Conservation (phyloP, 1,140 invertebrate species). For the Dysdera silvatica region DNA sequence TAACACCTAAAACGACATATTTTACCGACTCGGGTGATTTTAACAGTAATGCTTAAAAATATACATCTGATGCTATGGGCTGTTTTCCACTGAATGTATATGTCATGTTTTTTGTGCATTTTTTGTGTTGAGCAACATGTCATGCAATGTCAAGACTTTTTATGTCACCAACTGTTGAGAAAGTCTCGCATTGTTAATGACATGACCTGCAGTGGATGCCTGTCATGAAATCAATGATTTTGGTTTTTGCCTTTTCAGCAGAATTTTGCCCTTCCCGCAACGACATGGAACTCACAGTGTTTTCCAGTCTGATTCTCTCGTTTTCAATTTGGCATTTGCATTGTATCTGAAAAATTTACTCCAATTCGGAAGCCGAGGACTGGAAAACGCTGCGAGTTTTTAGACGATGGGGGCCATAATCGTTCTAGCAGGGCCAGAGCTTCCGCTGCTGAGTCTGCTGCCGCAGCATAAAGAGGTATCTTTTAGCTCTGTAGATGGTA, state of each 20-base stretch:
- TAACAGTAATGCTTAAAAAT: no score
- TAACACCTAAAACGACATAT: no score
- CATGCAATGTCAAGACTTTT: no score
- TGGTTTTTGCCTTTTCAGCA: conserved; percentile 30
- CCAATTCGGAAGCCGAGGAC: background rate
- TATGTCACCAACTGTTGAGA: no score
- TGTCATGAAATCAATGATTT: conserved; percentile 29
- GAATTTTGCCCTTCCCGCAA: conserved; percentile 17
- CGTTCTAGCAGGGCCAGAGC: conserved; percentile 12
- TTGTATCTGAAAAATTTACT: background rate
- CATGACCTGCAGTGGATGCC: conserved; percentile 2
- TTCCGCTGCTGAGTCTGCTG: conserved; percentile 23
- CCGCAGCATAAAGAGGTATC: conserved; percentile 27
- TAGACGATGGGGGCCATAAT: conserved; percentile 26
- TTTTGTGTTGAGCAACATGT: no score
- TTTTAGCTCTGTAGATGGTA: conserved; percentile 29
- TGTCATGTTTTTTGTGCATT: no score
- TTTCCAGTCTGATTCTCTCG: conserved; percentile 13
- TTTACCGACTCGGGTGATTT: no score
- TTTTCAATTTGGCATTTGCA: background rate
- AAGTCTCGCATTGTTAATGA: conserved; percentile 2
- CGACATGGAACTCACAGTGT: conserved; percentile 24
- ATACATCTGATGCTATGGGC: no score
- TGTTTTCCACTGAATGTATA: no score
- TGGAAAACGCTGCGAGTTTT: conserved; percentile 26